Conservation (phyloP, 2,888 invertebrate genomes). For the Agrilus mali region DNA sequence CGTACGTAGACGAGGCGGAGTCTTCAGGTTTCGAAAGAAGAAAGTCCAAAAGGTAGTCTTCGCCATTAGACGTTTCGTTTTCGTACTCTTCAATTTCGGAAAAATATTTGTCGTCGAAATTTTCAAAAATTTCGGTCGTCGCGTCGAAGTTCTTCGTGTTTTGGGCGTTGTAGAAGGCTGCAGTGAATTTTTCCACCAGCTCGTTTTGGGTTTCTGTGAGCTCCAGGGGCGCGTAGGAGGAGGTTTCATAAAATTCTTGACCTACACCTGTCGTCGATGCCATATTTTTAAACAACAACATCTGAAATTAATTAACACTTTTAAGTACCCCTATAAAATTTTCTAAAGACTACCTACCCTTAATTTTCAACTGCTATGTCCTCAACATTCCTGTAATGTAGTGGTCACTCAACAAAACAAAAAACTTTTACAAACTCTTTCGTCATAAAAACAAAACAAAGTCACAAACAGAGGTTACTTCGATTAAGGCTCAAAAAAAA, state of each 20-base stretch:
- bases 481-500: too few species aligned
- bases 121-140: conserved; percentile 19
- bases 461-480: too few species aligned
- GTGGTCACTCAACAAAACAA: too few species aligned
- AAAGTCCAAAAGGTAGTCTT: conserved; percentile 11
- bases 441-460: too few species aligned
- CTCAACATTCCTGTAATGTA: too few species aligned
- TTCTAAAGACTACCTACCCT: too few species aligned
- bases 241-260: neutral
- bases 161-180: conserved; percentile 33
- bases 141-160: conserved; percentile 9
- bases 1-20: neutral
- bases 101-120: conserved; percentile 21
- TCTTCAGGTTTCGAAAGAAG: conserved; percentile 9
- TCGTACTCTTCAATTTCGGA: conserved; percentile 11
- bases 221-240: conserved; percentile 1
- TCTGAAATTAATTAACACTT: too few species aligned
- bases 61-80: conserved; percentile 2
- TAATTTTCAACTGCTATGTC: too few species aligned
- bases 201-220: conserved; percentile 25
- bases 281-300: too few species aligned
- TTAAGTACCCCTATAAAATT: too few species aligned
- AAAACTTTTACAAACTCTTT: too few species aligned
- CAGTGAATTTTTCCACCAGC: conserved; percentile 32
- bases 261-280: too few species aligned